phyloP scores from a whole-genome alignment of 2,888 invertebrate genomes.

The Ormyrus thymus region DNA sequence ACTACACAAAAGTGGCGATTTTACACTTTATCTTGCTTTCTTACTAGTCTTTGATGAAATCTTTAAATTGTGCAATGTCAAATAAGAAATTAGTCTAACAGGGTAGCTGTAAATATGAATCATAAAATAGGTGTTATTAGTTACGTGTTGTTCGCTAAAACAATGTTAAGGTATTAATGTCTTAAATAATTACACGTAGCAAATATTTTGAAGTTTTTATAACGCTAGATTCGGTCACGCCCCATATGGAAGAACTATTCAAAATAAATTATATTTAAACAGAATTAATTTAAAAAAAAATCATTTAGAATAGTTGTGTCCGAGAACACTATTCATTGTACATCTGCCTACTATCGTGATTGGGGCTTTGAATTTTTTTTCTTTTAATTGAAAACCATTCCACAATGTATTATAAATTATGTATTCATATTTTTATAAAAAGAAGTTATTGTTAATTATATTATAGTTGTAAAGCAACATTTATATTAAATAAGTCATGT shows the following conservation, averaged over 20 bases:
- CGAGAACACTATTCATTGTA: neutral
- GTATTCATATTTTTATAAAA: conserved; percentile 17
- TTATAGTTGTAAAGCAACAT: conserved; percentile 1
- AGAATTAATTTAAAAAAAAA: too few species aligned
- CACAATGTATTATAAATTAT: conserved; percentile 12
- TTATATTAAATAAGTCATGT: conserved; percentile 1
- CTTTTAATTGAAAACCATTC: conserved; percentile 34
- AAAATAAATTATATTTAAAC: neutral
- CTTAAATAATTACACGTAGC: conserved; percentile 10
- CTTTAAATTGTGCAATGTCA: conserved; percentile 35
- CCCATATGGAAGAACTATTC: neutral
- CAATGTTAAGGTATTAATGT: neutral
- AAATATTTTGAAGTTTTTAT: conserved; percentile 10
- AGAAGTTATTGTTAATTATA: conserved; percentile 8
- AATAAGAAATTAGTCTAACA: conserved; percentile 58
- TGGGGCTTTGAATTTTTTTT: neutral
- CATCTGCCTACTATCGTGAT: conserved; percentile 1
- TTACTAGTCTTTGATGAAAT: conserved; percentile 39
- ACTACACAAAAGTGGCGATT: conserved; percentile 11
- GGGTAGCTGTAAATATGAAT: conserved; percentile 59
- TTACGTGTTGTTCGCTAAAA: conserved; percentile 50
- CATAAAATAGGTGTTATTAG: conserved; percentile 58
- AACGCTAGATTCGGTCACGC: conserved; percentile 5
- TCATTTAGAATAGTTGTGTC: too few species aligned
- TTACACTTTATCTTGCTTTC: conserved; percentile 33